Evolutionary conservation across 2,113 vertebrate genomes (phyloP), one percentile per base, ranked within the genome.

Genomic region (Sinosuthora webbiana): DNA sequence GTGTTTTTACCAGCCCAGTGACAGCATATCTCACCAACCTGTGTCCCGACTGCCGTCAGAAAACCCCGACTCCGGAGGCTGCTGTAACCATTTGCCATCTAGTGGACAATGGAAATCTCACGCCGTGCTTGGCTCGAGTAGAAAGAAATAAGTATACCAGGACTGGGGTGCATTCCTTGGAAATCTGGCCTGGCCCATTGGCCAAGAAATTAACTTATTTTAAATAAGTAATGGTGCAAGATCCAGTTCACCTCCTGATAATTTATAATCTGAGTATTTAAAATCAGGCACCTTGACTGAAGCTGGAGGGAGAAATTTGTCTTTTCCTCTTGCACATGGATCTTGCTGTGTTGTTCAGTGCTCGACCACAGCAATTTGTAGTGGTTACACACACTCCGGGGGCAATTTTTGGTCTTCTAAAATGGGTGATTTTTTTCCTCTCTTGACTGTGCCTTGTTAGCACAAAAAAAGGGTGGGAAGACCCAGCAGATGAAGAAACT

Each of bases 81-180:
- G 9, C 57, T 39, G 93, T 14, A 3, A 18, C 31, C 9, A 81
- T 81, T 96, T 91, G 96, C 95, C 96, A 94, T 83, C 96, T 96
- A 80, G 94, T 23, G 95, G 95, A 14, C 49, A 52, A 4, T 5
- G 4, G 6, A 39, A 69, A 62, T 3, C 49, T 11, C 41, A 30
- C 30, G 19, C 4, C 0, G 2, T 33, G n/a, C 44, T 35, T 4
- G 12, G 18, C 49, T 56, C 2, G 1, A 24, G 22, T 0, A 27
- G 53, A 23, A 18, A 31, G n/a, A 12, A 56, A 44, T 0, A 2
- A 0, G 1, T 5, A 2, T 42, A 30, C 10, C 31, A 13, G 33
- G 27, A 9, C 0, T 14, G 30, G 16, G 12, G 7, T 6, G 4
- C 1, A 7, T 6, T 45, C 37, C 76, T 19, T 20, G 56, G 59